Base-by-base conservation (phyloP, 2,113 vertebrate genomes). In the Gasterosteus nipponicus region DNA sequence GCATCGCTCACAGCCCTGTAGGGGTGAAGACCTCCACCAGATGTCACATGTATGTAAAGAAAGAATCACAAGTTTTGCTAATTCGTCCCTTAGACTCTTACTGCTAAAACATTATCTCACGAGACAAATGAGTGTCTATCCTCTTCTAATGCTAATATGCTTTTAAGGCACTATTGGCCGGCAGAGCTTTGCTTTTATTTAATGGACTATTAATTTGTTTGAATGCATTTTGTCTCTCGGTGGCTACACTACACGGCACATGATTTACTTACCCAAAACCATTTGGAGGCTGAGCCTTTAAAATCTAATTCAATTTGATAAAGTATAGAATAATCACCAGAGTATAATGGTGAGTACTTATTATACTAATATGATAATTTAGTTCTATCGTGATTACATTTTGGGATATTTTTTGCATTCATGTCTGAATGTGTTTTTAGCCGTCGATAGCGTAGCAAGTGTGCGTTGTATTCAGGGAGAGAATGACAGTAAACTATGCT, bases 151-250 rank as follows among this genome's bases (percentile, higher is more conserved):
- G 85, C 87, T 91, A 87, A 91, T 87, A 81, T 87, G 84, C 90
- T 92, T 91, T 90, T 84, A 89, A 88, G 88, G 70, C 77, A 69
- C 88, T 83, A 80, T 81, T 73, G 73, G 86, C 80, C 72, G 67
- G 73, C 69, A 58, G 69, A 79, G 81, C 65, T 88, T 86, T 76
- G 68, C 87, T 82, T 91, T 88, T 84, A 81, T 93, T 90, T 89
- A 91, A 93, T 92, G 89, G 92, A 91, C 92, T 92, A 90, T 93
- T 91, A 85, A 91, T 91, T 91, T 84, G 87, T 90, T 87, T 81
- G 59, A 90, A 88, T 90, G 88, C 80, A 77, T 89, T 91, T 84
- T 46, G 80, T 86, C 78, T 85, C 69, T 85, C 69, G 35, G 75
- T 82, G 82, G 80, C 77, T 81, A 63, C 80, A 67, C 77, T 51